Base-by-base conservation (phyloP, 2,797 vertebrate species). In the Hybognathus amarus region DNA sequence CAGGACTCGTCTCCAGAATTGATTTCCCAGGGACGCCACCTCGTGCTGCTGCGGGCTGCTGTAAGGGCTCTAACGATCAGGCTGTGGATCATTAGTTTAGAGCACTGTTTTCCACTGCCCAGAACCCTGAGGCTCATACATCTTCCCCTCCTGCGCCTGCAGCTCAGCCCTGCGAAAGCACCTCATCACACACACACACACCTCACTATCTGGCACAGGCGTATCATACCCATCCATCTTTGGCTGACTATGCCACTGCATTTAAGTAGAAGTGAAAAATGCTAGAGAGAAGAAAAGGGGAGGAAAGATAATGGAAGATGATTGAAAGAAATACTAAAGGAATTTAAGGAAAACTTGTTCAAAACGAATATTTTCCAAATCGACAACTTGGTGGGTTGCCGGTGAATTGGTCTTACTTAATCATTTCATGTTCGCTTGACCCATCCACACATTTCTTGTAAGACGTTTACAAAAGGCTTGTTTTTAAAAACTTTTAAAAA, bases 11-110 rank as follows among this genome's bases (percentile, higher is more conserved):
- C 90, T 85, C 91, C 91, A 92, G 92, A 95, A 95, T 94, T 95
- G 93, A 95, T 95, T 94, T 94, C 92, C 83, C 86, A 89, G 90
- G 91, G 92, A 91, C 89, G 88, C 90, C 88, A 91, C 90, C 91
- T 90, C 89, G 89, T 91, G 90, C 93, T 92, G 90, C 92, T 92
- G 91, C 89, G 89, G 90, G 90, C 93, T 92, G 90, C 91, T 92
- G 91, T 92, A 91, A 91, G 90, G 92, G 92, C 93, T 91, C 92
- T 94, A 94, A 94, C 89, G 92, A 94, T 93, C 92, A 91, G 87
- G 92, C 90, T 91, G 91, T 91, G 92, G 92, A 94, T 94, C 94
- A 95, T 95, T 95, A 95, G 93, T 93, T 92, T 89, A 89, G 92
- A 94, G 93, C 93, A 90, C 92, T 93, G 93, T 94, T 94, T 95